Evolutionary conservation across 2,888 invertebrate species (phyloP).

Genomic region (Helobdella robusta): DNA sequence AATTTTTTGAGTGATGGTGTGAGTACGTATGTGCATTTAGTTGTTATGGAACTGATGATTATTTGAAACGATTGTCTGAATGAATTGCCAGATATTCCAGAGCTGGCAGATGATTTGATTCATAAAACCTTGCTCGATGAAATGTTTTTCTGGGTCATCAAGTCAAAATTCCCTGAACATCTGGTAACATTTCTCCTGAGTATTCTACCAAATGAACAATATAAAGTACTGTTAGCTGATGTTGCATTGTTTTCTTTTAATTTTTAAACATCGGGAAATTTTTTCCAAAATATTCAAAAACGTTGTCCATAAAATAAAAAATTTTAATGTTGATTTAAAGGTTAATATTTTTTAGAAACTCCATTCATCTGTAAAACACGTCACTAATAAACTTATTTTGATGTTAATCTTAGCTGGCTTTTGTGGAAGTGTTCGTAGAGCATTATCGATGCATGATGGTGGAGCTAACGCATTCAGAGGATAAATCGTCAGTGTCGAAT

Average conservation of each 20-base stretch:
- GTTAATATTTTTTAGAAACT: no score
- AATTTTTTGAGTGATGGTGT: no score
- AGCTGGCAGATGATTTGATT: conserved; percentile 35
- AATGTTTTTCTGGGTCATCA: conserved; percentile 93
- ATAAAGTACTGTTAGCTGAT: conserved; percentile 61
- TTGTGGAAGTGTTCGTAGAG: conserved; percentile 85
- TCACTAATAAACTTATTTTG: no score
- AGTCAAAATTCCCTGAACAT: conserved; percentile 92
- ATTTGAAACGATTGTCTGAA: conserved; percentile 15
- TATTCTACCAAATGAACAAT: conserved; percentile 85
- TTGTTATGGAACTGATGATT: no score
- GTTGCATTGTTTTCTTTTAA: background rate
- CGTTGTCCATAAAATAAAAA: no score
- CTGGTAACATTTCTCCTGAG: conserved; percentile 86
- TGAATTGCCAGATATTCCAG: conserved; percentile 39
- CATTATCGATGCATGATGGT: conserved; percentile 90
- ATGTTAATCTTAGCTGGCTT: conserved; percentile 71
- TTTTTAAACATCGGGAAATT: no score
- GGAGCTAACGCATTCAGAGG: conserved; percentile 56
- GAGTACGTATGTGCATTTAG: no score
- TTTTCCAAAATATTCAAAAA: no score
- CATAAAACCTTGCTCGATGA: conserved; percentile 60
- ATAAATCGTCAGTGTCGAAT: conserved; percentile 63
- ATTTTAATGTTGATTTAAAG: no score
- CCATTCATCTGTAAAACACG: no score